phyloP scores from a whole-genome alignment of 1,140 invertebrate species.

The Palaemon carinicauda region DNA sequence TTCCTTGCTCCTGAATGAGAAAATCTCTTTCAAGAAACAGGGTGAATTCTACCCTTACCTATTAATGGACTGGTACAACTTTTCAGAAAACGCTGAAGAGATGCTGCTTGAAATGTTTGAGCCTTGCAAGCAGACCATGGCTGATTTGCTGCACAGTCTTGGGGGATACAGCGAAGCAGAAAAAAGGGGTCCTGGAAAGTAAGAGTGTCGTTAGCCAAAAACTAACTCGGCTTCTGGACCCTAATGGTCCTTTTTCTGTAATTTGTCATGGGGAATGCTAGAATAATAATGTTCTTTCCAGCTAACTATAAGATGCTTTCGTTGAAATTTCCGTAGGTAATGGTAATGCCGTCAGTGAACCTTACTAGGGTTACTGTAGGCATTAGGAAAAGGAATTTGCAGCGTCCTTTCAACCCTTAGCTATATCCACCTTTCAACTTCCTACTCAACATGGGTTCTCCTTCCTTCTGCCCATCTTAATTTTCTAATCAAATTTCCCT shows the following conservation, averaged over 20 bases:
- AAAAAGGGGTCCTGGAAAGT: neutral
- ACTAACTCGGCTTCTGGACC: neutral
- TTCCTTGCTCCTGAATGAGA: constrained; percentile 10
- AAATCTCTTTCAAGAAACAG: too few species aligned
- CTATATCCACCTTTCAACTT: too few species aligned
- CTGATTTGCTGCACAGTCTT: neutral
- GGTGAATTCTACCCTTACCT: neutral
- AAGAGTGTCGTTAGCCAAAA: neutral
- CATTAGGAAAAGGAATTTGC: too few species aligned
- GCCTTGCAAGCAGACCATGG: neutral
- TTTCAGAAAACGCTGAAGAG: neutral
- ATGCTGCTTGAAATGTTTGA: neutral
- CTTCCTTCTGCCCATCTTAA: too few species aligned
- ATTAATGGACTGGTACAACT: neutral
- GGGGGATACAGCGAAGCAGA: neutral
- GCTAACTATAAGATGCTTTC: too few species aligned
- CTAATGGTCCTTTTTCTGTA: too few species aligned
- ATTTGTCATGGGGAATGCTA: constrained; percentile 26
- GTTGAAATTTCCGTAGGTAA: too few species aligned
- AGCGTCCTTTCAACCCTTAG: too few species aligned
- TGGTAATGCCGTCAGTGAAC: too few species aligned
- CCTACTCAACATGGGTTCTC: too few species aligned
- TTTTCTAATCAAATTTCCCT: too few species aligned
- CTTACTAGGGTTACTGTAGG: too few species aligned
- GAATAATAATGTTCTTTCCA: constrained; percentile 31